Percentiles rank a stretch among this genome's conserved stretches.
phyloP scores from a whole-genome alignment of 2,113 vertebrate species.

The Atlantisia rogersi region DNA sequence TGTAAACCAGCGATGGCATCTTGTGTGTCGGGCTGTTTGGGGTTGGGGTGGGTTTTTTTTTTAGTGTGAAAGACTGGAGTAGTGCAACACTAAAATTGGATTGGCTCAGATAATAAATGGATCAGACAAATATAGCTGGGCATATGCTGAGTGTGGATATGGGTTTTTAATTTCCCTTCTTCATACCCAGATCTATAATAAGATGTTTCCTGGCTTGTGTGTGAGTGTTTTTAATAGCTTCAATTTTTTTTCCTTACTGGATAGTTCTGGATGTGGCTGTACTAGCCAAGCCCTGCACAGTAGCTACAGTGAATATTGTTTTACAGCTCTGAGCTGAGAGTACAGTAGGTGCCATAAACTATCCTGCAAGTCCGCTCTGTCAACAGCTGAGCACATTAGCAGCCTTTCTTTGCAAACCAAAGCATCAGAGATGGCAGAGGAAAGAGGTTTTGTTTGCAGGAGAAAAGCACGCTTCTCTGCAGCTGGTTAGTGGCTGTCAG shows the following conservation, averaged over 20 bases:
- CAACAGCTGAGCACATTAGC: not conserved
- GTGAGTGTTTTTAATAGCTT: slow-evolving; percentile 46
- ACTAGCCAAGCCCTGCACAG: slow-evolving; percentile 28
- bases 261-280: slow-evolving; percentile 18
- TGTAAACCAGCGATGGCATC: not conserved
- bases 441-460: not conserved
- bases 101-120: slow-evolving; percentile 29
- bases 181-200: slow-evolving; percentile 60
- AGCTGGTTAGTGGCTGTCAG: not conserved
- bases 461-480: not conserved
- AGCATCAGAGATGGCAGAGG: not conserved
- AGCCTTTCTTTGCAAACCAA: slow-evolving; percentile 11
- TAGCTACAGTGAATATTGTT: slow-evolving; percentile 46
- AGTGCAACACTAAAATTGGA: not conserved
- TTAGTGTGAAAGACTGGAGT: not conserved
- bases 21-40: not conserved
- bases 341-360: slow-evolving; percentile 37
- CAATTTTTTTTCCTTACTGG: not conserved
- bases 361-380: not conserved
- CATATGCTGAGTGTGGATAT: slow-evolving; percentile 43
- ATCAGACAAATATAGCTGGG: slow-evolving; percentile 53
- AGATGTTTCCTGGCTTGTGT: slow-evolving; percentile 58
- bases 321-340: slow-evolving; percentile 14
- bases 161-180: slow-evolving; percentile 57
- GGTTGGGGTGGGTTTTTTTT: not conserved